Percentiles rank a stretch among this genome's conserved stretches.
These are phyloP conservation scores for Chirona hameri DNA, from an alignment of 2,888 invertebrate genomes.

Conservation along the genomic window DNA sequence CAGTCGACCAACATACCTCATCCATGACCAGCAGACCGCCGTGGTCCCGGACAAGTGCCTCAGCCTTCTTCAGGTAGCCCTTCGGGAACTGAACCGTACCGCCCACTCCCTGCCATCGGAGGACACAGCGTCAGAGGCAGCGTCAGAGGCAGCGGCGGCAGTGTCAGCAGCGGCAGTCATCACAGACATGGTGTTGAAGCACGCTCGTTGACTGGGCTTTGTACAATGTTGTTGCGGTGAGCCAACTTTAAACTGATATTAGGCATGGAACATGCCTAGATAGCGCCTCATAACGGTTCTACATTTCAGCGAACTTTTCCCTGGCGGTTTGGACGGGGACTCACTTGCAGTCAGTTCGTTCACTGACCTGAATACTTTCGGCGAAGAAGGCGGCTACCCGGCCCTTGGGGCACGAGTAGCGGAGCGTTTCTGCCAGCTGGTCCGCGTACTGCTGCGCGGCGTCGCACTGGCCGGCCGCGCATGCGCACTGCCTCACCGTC, in stretches of 20 bases:
- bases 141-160: no score
- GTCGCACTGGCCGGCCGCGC: slow-evolving; percentile 59
- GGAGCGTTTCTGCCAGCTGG: slow-evolving; percentile 74
- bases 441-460: slow-evolving; percentile 75
- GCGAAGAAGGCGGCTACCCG: slow-evolving; percentile 78
- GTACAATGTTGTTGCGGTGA: no score
- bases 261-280: no score
- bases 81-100: slow-evolving; percentile 90
- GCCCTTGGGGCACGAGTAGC: slow-evolving; percentile 71
- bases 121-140: no score
- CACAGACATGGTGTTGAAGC: no score
- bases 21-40: slow-evolving; percentile 80
- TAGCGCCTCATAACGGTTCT: no score
- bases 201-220: no score
- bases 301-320: no score
- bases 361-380: slow-evolving; percentile 78
- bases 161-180: no score
- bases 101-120: slow-evolving; percentile 67
- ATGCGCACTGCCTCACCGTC: slow-evolving; percentile 64
- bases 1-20: slow-evolving; percentile 63
- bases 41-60: slow-evolving; percentile 67
- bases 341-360: no score
- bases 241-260: no score
- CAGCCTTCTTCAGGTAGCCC: slow-evolving; percentile 75
- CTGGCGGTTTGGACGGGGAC: no score